Base-by-base conservation (phyloP, 53 echinoderm and acorn worm species). In the Paracentrotus lividus region DNA sequence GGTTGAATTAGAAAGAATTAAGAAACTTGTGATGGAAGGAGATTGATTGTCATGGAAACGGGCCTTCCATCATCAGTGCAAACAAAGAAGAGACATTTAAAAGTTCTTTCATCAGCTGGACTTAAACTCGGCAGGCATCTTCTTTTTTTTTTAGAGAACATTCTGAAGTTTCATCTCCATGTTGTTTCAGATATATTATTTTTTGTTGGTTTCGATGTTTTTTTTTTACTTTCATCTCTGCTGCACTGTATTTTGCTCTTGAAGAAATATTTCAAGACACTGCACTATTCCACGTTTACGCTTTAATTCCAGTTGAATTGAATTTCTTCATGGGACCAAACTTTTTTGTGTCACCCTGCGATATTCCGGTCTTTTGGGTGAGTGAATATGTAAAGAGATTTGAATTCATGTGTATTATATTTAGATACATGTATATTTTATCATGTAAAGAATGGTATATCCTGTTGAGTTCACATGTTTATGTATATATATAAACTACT, bases 1-100 rank as follows among this genome's bases (percentile, higher is more conserved):
- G 88, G 99, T 99, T 43, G 99, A 99, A 49, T 61, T 97, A 15
- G 99, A 99, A 52, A 88, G 99, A 40, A 94, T 99, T 33, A 96
- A 92, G 61, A 97, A 95, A 91, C 85, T 96, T 42, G 95, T 99
- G 85, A 77, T 93, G 61, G 92, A 99, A 76, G 94, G 93, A 88
- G 87, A 96, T 43, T 92, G 72, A 90, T 90, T 29, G 34, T 66
- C 90, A 32, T 90, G 33, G 90, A 32, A 72, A 90, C 90, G 32
- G 26, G 5, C 26, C 32, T 32, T n/a, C 21, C 5, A 13, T 56
- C 87, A 87, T 56, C 87, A 36, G 49, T 81, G 81, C 81, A 81
- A 81, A 81, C 4, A 40, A 18, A 72, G 47, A 47, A 47, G 45
- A 27, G 81, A 81, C 81, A 7, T 20, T 76, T 38, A 47, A 81